These are phyloP conservation scores for Meta bourneti DNA, from an alignment of 2,888 invertebrate species.

Conservation along the genomic window DNA sequence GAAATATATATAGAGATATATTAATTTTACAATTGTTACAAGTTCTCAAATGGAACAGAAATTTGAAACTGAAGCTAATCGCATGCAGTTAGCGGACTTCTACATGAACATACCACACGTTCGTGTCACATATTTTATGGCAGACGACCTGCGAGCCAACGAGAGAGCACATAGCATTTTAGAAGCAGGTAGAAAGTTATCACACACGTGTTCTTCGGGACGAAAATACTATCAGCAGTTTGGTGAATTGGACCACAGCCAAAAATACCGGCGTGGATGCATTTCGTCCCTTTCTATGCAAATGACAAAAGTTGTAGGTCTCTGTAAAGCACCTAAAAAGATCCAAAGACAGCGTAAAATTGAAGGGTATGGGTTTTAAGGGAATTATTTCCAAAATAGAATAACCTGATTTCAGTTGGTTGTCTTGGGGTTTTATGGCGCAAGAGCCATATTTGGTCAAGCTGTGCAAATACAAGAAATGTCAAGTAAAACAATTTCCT, in stretches of 20 bases:
- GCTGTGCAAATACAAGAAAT: no score
- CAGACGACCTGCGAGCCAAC: constrained; percentile 24
- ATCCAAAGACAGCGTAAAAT: background rate
- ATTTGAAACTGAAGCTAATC: no score
- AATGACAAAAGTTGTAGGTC: background rate
- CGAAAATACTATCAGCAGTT: constrained; percentile 56
- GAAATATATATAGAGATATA: no score
- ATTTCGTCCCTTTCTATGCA: background rate
- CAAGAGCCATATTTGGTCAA: no score
- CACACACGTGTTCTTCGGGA: constrained; percentile 33
- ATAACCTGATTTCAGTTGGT: no score
- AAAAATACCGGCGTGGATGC: constrained; percentile 32
- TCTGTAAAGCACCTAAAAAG: background rate
- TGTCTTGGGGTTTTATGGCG: no score
- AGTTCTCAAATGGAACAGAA: no score
- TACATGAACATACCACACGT: constrained; percentile 27
- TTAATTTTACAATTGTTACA: no score
- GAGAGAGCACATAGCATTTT: constrained; percentile 23
- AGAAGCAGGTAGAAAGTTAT: constrained; percentile 4
- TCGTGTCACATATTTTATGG: constrained; percentile 11
- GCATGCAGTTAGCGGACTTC: background rate
- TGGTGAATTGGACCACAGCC: constrained; percentile 35
- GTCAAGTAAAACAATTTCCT: no score
- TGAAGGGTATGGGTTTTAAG: background rate
- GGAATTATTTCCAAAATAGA: no score